Evolutionary conservation across 2,113 vertebrate species (phyloP).

Genomic region (Monopterus albus): DNA sequence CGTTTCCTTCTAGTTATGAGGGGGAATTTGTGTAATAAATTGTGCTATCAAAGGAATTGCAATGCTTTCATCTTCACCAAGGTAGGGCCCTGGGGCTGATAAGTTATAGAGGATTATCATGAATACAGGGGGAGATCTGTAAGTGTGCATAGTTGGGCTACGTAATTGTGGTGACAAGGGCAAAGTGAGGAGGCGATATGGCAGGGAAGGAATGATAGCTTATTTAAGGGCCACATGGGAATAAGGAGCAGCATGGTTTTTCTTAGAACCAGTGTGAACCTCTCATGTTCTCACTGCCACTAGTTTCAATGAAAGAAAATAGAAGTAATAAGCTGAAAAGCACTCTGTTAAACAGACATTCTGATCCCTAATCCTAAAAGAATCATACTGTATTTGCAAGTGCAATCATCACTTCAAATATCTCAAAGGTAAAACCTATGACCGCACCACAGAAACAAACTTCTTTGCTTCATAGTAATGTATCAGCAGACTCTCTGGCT

Average conservation of each 20-base stretch:
- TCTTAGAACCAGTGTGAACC: background rate
- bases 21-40: slow-evolving; percentile 51
- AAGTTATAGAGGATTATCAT: slow-evolving; percentile 50
- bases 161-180: slow-evolving; percentile 43
- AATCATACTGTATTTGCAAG: background rate
- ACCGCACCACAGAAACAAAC: background rate
- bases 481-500: background rate
- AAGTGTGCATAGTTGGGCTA: slow-evolving; percentile 15
- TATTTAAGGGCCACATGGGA: slow-evolving; percentile 30
- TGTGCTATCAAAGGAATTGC: slow-evolving; percentile 59
- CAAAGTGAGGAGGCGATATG: slow-evolving; percentile 18
- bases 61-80: slow-evolving; percentile 55
- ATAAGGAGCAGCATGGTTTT: slow-evolving; percentile 11
- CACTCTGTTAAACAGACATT: background rate
- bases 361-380: slow-evolving; percentile 6
- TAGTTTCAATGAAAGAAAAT: slow-evolving; percentile 8
- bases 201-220: slow-evolving; percentile 2
- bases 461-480: too few species aligned
- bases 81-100: slow-evolving; percentile 40
- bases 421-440: background rate
- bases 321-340: background rate
- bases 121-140: slow-evolving; percentile 43
- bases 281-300: slow-evolving; percentile 6
- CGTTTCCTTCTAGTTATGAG: slow-evolving; percentile 36
- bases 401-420: background rate